These are phyloP conservation scores for Idaea straminata DNA, from an alignment of 2,888 invertebrate genomes.

Conservation along the genomic window DNA sequence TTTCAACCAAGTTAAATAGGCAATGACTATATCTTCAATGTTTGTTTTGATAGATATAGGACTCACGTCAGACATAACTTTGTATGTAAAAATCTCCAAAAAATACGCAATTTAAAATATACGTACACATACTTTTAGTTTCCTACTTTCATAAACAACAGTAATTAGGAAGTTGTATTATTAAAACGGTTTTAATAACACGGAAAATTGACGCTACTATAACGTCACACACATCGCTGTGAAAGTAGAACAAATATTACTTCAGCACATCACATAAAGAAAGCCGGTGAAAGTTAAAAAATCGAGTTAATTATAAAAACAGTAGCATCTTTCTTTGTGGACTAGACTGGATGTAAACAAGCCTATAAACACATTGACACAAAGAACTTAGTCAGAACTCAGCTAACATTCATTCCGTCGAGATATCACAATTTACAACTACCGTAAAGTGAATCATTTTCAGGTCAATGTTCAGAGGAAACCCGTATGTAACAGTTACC, in stretches of 20 bases:
- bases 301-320: slow-evolving; percentile 29
- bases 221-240: background rate
- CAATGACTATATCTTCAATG: background rate
- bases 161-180: background rate
- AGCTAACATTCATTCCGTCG: slow-evolving; percentile 44
- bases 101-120: background rate
- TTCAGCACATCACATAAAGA: slow-evolving; percentile 24
- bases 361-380: slow-evolving; percentile 47
- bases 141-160: background rate
- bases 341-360: slow-evolving; percentile 31
- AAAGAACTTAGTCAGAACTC: slow-evolving; percentile 36
- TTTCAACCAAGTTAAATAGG: background rate
- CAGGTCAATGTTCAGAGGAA: slow-evolving; percentile 65
- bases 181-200: background rate
- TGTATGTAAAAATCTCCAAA: background rate
- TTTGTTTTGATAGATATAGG: background rate
- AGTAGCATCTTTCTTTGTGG: slow-evolving; percentile 21
- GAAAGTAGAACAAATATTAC: slow-evolving; percentile 12
- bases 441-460: slow-evolving; percentile 69
- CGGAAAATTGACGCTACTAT: background rate
- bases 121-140: background rate
- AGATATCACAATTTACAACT: slow-evolving; percentile 38
- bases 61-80: background rate
- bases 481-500: slow-evolving; percentile 66
- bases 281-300: slow-evolving; percentile 28